These are phyloP conservation scores for Oncorhynchus tshawytscha DNA, from an alignment of 2,113 vertebrate genomes.

Conservation along the genomic window DNA sequence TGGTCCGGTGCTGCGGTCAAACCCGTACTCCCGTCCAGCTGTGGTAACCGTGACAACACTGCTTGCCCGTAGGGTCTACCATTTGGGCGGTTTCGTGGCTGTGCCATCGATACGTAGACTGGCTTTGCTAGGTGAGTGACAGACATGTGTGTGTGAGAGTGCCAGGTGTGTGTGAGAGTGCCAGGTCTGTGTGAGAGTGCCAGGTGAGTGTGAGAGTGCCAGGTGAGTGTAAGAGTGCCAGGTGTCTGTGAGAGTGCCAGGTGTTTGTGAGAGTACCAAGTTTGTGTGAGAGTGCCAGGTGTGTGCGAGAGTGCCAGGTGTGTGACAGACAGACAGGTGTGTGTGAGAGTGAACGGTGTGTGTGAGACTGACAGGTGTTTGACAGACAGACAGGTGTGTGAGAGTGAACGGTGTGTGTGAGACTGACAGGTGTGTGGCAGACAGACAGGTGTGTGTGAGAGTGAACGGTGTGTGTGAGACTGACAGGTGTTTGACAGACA, in stretches of 20 bases:
- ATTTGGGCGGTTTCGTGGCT: conserved; percentile 74
- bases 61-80: conserved; percentile 70
- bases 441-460: background rate
- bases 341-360: background rate
- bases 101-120: conserved; percentile 73
- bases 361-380: no score
- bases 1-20: conserved; percentile 31
- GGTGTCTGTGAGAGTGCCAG: background rate
- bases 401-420: background rate
- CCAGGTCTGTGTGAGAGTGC: background rate
- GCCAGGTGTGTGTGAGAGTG: no score
- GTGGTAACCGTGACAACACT: conserved; percentile 64
- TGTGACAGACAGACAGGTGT: background rate
- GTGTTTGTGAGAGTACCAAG: background rate
- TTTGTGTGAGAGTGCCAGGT: background rate
- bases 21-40: background rate
- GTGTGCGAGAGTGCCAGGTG: no score
- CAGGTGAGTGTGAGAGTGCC: background rate
- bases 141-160: background rate
- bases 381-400: background rate
- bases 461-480: background rate
- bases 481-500: background rate
- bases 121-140: conserved; percentile 77
- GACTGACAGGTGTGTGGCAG: background rate
- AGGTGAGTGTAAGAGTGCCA: background rate